Evolutionary conservation across 2,113 vertebrate species (phyloP), one percentile per base, ranked within the genome.

Genomic region (Brachionichthys hirsutus): DNA sequence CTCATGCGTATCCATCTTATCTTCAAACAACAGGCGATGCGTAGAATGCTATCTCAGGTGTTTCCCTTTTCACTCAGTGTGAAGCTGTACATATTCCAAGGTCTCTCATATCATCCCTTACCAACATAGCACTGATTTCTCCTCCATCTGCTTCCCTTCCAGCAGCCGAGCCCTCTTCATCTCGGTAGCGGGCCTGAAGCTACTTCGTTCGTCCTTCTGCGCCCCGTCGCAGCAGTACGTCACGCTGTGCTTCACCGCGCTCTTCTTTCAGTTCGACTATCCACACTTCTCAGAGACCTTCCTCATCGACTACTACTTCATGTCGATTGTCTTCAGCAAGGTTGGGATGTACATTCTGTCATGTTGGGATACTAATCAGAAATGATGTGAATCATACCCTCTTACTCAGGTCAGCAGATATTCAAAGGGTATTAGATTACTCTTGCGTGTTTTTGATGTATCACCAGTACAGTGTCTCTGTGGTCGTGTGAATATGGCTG

Each of bases 311-410:
- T 96, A 94, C 87, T 96, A 94, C 83, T 91, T 94, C 86, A 94
- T 95, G 93, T 94, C 94, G 24, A 92, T 96, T 73, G 89, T 96
- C 79, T 95, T 94, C 86, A 95, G 93, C 91, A 96, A 95, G 94
- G 94, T 94, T 2, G 52, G 75, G 12, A 17, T 12, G 14, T 42
- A 14, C 30, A 24, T 0, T 12, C 3, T 15, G 4, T 54, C 18
- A 30, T 30, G 8, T 30, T 8, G 8, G 24, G 4, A 30, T 30
- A 30, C 24, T 30, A 8, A 30, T 6, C 24, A 6, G 24, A 30
- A 30, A 30, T 30, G 24, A 30, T 30, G 24, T 30, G 24, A 30
- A 30, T 6, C 24, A 8, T 2, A 30, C 24, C 24, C 24, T 4
- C 24, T n/a, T 35, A 12, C n/a, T 44, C 2, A 18, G 16, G 0